These are phyloP conservation scores for Macroglossus sobrinus DNA, from an alignment of 2,113 vertebrate genomes.

Conservation along the genomic window DNA sequence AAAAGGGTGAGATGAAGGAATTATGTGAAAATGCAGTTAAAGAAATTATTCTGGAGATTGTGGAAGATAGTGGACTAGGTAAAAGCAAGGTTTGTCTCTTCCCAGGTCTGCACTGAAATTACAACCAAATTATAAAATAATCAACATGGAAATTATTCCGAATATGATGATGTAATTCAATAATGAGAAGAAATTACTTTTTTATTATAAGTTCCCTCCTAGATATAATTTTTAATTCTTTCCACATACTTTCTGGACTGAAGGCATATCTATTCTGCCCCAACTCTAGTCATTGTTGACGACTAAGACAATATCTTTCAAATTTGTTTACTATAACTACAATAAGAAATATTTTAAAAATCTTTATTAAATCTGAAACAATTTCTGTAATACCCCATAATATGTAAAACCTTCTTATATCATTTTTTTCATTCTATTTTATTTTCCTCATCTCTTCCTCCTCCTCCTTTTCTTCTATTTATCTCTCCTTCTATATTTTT, in stretches of 20 bases:
- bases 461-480: neutral
- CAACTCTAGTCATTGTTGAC: neutral
- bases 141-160: neutral
- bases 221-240: neutral
- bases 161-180: neutral
- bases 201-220: neutral
- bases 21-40: neutral
- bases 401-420: neutral
- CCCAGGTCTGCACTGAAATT: too few relatives aligned
- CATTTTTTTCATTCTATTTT: neutral
- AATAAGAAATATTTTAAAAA: neutral
- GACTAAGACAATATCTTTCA: neutral
- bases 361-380: neutral
- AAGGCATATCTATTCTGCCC: neutral
- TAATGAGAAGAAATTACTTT: neutral
- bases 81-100: too few relatives aligned
- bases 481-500: neutral
- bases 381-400: neutral
- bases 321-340: neutral
- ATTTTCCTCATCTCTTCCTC: neutral
- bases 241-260: neutral
- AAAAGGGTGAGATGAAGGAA: neutral
- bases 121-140: too few relatives aligned
- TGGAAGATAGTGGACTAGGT: too few relatives aligned
- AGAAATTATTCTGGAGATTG: too few relatives aligned